Percentiles rank a stretch among this genome's conserved stretches.
Evolutionary conservation across 1,140 invertebrate species (phyloP).

Genomic region (Apocrypta bakeri): DNA sequence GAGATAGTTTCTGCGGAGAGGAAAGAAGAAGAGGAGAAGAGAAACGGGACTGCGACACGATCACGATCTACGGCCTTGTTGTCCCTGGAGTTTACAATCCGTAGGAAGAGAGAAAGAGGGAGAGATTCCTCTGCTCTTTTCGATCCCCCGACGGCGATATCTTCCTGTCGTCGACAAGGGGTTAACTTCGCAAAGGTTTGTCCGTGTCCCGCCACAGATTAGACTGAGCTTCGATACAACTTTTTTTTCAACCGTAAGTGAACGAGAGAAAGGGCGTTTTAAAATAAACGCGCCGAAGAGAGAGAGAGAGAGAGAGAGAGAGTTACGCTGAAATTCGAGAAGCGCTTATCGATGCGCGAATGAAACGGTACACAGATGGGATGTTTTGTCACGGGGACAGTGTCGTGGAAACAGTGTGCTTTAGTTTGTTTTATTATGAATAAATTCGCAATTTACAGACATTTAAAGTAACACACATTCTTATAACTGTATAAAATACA

Average conservation of each 20-base stretch:
- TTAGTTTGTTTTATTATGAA: too few relatives aligned
- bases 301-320: too few relatives aligned
- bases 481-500: too few relatives aligned
- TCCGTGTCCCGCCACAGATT: not conserved
- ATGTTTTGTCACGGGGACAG: too few relatives aligned
- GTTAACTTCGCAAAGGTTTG: not conserved
- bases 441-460: too few relatives aligned
- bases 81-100: not conserved
- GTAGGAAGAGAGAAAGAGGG: not conserved
- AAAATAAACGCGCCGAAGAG: not conserved
- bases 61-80: conserved; percentile 10
- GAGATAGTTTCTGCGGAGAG: not conserved
- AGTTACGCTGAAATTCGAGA: not conserved
- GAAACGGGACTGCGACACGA: conserved; percentile 16
- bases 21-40: not conserved
- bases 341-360: too few relatives aligned
- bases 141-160: not conserved
- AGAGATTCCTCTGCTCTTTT: not conserved
- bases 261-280: not conserved
- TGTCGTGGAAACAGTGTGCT: too few relatives aligned
- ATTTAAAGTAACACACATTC: too few relatives aligned
- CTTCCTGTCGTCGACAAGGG: not conserved
- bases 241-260: not conserved
- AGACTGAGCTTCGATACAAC: not conserved
- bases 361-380: too few relatives aligned